Conservation (phyloP, 2,888 invertebrate genomes). For the Watsonalla binaria region DNA sequence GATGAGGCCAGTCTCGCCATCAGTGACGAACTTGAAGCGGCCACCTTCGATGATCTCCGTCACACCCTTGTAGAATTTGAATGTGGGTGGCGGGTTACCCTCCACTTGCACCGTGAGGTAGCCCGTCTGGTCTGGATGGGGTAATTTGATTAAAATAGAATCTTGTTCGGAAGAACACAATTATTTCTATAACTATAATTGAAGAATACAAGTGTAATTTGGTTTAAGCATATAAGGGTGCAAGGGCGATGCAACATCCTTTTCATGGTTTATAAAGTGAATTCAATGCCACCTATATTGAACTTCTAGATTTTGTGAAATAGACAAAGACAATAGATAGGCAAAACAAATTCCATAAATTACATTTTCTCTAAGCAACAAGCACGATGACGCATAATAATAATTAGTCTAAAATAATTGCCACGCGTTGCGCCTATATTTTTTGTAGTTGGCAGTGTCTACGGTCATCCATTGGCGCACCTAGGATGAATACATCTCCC, state of each 20-base stretch:
- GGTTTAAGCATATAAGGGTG: no score
- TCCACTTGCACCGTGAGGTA: constrained; percentile 96
- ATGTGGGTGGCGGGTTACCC: constrained; percentile 96
- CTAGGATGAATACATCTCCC: no score
- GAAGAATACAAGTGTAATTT: no score
- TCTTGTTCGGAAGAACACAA: neutral
- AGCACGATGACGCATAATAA: neutral
- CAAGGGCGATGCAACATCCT: no score
- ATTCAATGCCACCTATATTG: no score
- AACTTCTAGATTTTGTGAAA: neutral
- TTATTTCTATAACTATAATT: no score
- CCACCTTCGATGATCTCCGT: constrained; percentile 96
- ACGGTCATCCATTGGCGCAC: no score
- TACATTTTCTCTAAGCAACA: neutral
- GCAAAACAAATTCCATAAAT: neutral
- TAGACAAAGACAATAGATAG: neutral
- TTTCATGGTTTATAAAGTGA: no score
- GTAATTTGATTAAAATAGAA: neutral
- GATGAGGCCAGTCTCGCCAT: constrained; percentile 94
- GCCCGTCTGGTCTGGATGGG: constrained; percentile 88
- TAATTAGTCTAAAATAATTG: neutral
- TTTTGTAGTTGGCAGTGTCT: no score
- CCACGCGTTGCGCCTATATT: neutral
- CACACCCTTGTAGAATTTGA: constrained; percentile 97
- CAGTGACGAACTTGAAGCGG: constrained; percentile 95